Evolutionary conservation across 2,888 invertebrate species (phyloP).

Genomic region (Clanis bilineata): DNA sequence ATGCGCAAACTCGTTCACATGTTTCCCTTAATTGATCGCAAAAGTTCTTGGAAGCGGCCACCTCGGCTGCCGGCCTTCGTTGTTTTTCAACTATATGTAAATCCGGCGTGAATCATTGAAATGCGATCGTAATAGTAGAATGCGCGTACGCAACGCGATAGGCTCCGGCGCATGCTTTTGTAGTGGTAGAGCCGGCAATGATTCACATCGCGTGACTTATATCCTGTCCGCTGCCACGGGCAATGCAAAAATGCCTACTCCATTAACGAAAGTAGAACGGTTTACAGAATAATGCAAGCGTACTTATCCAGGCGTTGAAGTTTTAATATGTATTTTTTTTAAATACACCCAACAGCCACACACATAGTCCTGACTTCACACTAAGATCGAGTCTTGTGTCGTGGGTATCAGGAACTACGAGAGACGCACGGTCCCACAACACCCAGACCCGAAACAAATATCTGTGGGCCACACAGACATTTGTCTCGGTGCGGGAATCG

Average conservation of each 20-base stretch:
- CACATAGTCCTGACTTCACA: too few relatives aligned
- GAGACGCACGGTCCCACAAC: too few relatives aligned
- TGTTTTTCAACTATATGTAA: slow-evolving; percentile 54
- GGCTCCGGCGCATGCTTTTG: slow-evolving; percentile 29
- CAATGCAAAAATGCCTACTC: slow-evolving; percentile 13
- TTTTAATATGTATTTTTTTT: too few relatives aligned
- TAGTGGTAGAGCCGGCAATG: slow-evolving; percentile 31
- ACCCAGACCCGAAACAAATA: too few relatives aligned
- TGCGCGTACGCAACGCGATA: slow-evolving; percentile 36
- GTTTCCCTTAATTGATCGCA: slow-evolving; percentile 38
- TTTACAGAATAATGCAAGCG: neutral
- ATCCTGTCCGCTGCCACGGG: slow-evolving; percentile 7
- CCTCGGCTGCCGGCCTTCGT: slow-evolving; percentile 36
- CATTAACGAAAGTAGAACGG: neutral
- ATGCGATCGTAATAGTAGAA: slow-evolving; percentile 43
- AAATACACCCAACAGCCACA: too few relatives aligned
- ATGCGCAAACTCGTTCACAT: slow-evolving; percentile 30
- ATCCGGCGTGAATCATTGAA: slow-evolving; percentile 62
- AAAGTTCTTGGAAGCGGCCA: slow-evolving; percentile 44
- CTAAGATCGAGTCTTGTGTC: too few relatives aligned
- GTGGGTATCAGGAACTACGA: too few relatives aligned
- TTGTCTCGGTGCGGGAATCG: too few relatives aligned
- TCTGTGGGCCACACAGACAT: too few relatives aligned
- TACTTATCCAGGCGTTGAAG: neutral
- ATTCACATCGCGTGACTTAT: slow-evolving; percentile 27